phyloP scores from a whole-genome alignment of 2,797 vertebrate species.

The Iguana delicatissima region DNA sequence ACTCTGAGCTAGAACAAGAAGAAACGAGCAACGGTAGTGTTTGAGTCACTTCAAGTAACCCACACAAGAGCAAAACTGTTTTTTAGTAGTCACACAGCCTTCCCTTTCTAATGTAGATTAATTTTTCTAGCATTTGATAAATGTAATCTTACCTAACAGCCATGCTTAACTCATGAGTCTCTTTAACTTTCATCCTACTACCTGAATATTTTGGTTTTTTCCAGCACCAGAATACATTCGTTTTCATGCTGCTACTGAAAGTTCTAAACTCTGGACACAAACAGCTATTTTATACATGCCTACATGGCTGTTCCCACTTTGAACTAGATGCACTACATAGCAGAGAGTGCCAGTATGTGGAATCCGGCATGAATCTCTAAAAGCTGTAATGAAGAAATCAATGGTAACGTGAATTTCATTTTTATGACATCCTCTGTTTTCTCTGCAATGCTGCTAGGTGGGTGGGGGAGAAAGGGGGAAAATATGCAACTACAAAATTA shows the following conservation, averaged over 20 bases:
- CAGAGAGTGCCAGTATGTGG: neutral
- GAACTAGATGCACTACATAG: constrained; percentile 4
- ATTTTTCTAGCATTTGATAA: constrained; percentile 36
- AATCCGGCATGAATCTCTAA: constrained; percentile 5
- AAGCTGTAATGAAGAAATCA: neutral
- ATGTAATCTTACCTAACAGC: constrained; percentile 31
- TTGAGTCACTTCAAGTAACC: constrained; percentile 26
- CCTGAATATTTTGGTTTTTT: constrained; percentile 22
- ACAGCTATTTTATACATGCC: constrained; percentile 32
- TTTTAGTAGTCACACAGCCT: neutral
- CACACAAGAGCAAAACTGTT: constrained; percentile 18
- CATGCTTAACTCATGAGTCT: constrained; percentile 24
- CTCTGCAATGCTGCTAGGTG: constrained; percentile 8
- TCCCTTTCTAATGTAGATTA: constrained; percentile 7
- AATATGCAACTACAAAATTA: neutral
- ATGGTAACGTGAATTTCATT: constrained; percentile 3
- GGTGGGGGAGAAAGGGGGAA: neutral
- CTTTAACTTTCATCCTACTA: constrained; percentile 2
- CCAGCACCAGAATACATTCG: constrained; percentile 10
- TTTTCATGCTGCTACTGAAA: constrained; percentile 14
- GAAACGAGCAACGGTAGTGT: neutral
- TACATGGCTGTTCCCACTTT: constrained; percentile 4
- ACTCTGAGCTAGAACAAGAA: constrained; percentile 22
- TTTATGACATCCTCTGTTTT: constrained; percentile 8
- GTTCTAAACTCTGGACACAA: constrained; percentile 5